Percentiles rank a stretch among this genome's conserved stretches.
Evolutionary conservation across 2,113 vertebrate genomes (phyloP).

Genomic region (Empidonax alnorum): DNA sequence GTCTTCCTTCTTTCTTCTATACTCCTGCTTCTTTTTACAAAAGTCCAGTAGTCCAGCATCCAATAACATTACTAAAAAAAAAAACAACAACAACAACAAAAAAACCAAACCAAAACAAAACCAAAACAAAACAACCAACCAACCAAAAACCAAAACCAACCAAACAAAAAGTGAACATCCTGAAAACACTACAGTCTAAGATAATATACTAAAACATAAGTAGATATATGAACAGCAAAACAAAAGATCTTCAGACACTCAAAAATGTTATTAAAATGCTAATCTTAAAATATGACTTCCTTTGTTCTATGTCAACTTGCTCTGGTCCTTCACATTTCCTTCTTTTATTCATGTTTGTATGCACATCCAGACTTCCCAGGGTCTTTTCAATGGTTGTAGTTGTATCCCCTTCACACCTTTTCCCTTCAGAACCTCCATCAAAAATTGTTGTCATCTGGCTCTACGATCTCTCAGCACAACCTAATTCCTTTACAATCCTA

Average conservation of each 20-base stretch:
- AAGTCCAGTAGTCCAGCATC: neutral
- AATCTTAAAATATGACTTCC: neutral
- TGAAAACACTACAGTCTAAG: neutral
- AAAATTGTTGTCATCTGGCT: neutral
- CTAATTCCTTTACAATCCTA: neutral
- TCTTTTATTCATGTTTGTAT: neutral
- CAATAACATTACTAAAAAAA: neutral
- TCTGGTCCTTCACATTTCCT: neutral
- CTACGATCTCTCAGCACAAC: neutral
- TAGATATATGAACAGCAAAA: neutral
- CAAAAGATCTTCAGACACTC: neutral
- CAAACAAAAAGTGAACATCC: neutral
- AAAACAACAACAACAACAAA: too few relatives aligned
- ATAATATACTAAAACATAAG: neutral
- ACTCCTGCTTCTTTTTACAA: neutral
- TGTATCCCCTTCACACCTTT: neutral
- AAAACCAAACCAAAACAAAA: neutral
- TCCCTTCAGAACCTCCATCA: neutral
- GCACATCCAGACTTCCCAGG: neutral
- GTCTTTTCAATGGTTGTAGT: neutral
- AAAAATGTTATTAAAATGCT: neutral
- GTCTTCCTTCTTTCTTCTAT: neutral
- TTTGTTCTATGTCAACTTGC: neutral
- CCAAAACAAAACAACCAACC: neutral
- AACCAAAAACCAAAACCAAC: neutral